Evolutionary conservation across 1,140 invertebrate species (phyloP).

Genomic region (Coboldia fuscipes): DNA sequence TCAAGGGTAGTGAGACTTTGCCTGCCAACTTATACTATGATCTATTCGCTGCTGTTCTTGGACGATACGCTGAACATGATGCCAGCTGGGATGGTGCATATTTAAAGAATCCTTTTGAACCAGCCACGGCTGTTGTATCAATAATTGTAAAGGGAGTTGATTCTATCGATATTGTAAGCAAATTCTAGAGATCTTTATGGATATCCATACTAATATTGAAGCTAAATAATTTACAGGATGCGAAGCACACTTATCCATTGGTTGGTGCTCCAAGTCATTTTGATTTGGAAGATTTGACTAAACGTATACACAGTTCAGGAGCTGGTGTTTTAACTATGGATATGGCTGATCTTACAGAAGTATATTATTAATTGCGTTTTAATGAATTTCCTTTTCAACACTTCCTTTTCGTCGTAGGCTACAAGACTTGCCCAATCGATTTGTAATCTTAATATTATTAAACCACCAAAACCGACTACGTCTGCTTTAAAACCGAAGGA

Average conservation of each 20-base stretch:
- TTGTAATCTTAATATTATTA: slow-evolving; percentile 26
- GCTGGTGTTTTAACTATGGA: neutral
- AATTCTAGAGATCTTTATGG: slow-evolving; percentile 12
- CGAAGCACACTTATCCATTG: slow-evolving; percentile 8
- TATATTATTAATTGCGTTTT: neutral
- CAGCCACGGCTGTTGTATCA: slow-evolving; percentile 53
- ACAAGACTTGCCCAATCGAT: slow-evolving; percentile 21
- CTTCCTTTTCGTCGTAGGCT: slow-evolving; percentile 6
- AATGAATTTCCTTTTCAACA: neutral
- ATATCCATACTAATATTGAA: too few relatives aligned
- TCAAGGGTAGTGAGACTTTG: slow-evolving; percentile 34
- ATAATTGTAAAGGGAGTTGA: slow-evolving; percentile 48
- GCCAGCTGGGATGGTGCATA: slow-evolving; percentile 45
- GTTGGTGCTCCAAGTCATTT: slow-evolving; percentile 27
- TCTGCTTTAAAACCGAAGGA: slow-evolving; percentile 29
- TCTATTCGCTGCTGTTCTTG: slow-evolving; percentile 44
- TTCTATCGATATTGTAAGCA: slow-evolving; percentile 20
- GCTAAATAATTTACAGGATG: too few relatives aligned
- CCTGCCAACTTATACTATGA: slow-evolving; percentile 42
- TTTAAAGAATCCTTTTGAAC: slow-evolving; percentile 48
- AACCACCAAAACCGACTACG: slow-evolving; percentile 18
- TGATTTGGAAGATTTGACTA: slow-evolving; percentile 37
- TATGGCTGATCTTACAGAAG: neutral
- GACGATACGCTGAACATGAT: slow-evolving; percentile 35
- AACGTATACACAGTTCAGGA: slow-evolving; percentile 8